Base-by-base conservation (phyloP, 2,888 invertebrate species). In the Callyntrura guangdongensis region DNA sequence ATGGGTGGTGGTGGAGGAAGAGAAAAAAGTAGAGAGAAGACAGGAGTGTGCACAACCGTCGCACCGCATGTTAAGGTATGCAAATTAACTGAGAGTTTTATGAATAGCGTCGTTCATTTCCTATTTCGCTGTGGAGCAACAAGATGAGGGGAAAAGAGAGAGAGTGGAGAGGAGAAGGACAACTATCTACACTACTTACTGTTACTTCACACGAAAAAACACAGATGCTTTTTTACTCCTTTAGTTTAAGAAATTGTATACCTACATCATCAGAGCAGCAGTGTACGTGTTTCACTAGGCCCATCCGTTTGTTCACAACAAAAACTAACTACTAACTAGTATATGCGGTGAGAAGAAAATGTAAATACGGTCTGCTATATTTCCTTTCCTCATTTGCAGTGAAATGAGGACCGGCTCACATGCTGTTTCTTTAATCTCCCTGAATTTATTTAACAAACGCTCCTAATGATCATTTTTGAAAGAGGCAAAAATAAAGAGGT, bases 41-140 rank as follows among this genome's bases (percentile, higher is more conserved):
- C 6, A 36, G 56, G 27, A n/a, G 17, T 56, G 17, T 27, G 59
- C 56, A 8, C 12, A 0, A 64, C 49, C 3, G 47, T 9, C 77
- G 20, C 11, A 45, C 45, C 72, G 22, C 88, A 89, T 84, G 89
- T 53, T 89, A 83, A 89, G 89, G 84, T 89, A 89, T 89, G 89
- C 84, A 89, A 89, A 89, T 89, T 89, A 84, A 89, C 89, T 84
- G 84, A 84, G 84, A 69, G 67, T 84, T 89, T 89, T 89, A 89
- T 89, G 77, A 89, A 89, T 83, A 89, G 49, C 61, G n/a, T 86
- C 59, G 45, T 69, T 81, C 81, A 53, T 81, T 87, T 56, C 69
- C 88, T 64, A 47, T 64, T 64, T 61, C 22, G 14, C 3, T 47
- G 82, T 45, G 61, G 36, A 61, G 11, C 20, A 82, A 47, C 61